Evolutionary conservation across 2,888 invertebrate species (phyloP).

Genomic region (Exephanes ischioxanthus): DNA sequence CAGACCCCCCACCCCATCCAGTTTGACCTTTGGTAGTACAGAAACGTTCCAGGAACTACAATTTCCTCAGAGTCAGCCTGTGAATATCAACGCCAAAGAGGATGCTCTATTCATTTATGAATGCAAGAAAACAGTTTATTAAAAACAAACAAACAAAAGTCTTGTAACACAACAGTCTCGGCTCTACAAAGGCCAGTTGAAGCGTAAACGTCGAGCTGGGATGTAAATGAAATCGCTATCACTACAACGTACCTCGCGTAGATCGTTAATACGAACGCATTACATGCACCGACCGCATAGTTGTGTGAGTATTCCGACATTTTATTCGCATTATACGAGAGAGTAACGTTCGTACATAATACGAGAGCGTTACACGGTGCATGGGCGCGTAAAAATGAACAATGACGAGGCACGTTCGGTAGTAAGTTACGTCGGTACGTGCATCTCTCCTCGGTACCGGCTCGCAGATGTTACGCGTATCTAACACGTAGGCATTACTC

Average conservation of each 20-base stretch:
- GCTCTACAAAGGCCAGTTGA: constrained; percentile 26
- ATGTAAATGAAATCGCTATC: constrained; percentile 52
- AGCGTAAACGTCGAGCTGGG: constrained; percentile 27
- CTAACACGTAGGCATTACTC: constrained; percentile 49
- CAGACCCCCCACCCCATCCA: neutral
- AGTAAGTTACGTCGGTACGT: constrained; percentile 60
- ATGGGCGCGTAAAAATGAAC: constrained; percentile 64
- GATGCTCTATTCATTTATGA: constrained; percentile 20
- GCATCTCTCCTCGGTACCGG: constrained; percentile 47
- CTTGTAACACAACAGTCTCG: constrained; percentile 34
- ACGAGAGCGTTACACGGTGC: constrained; percentile 49
- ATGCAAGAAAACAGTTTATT: constrained; percentile 18
- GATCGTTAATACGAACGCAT: constrained; percentile 46
- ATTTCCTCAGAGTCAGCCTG: constrained; percentile 6
- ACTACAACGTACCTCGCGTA: constrained; percentile 46
- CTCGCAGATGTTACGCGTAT: constrained; percentile 61
- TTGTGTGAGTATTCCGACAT: constrained; percentile 47
- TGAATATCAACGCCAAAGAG: constrained; percentile 18
- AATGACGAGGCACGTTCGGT: constrained; percentile 69
- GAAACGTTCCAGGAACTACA: constrained; percentile 26
- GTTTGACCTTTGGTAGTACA: constrained; percentile 9
- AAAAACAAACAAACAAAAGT: constrained; percentile 1
- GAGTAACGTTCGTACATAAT: constrained; percentile 47
- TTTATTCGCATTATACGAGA: constrained; percentile 55
- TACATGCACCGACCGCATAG: constrained; percentile 2